Base-by-base conservation (phyloP, 1,140 invertebrate species). In the Drosophila quadrilineata region DNA sequence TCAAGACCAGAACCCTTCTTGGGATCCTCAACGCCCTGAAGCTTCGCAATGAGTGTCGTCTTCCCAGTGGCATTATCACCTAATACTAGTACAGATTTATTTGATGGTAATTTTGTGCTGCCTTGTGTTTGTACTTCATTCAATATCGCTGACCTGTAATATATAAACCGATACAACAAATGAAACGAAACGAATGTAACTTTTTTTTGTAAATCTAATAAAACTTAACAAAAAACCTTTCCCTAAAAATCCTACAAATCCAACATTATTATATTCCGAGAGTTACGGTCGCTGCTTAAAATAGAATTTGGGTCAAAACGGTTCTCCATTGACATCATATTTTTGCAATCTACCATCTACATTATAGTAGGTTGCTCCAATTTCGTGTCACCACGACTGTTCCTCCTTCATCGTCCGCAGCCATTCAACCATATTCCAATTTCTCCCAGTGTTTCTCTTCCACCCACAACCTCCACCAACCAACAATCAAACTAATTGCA, bases 1-100 rank as follows among this genome's bases (percentile, higher is more conserved):
- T 99, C 98, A 62, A 99, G 91, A 4, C 98, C 98, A 35, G 97
- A 97, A 31, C 98, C 98, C 91, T 99, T 99, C 90, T 97, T 99
- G 2, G 97, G 97, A 91, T 98, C 96, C 86, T 99, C 97, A 40
- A 97, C 95, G 52, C 97, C 96, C 92, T 97, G 96, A 60, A 97
- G 91, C 91, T 97, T 97, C 2, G 97, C 97, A 87, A 99, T 95
- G 59, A 99, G 92, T 46, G 98, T 99, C 19, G 98, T 99, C 92
- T 99, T 99, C 9, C 98, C 98, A 79, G 95, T 96, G 91, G 98
- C 96, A 92, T 97, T 97, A 89, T 99, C 97, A 79, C 98, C 97
- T 91, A 98, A 91, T 66, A 98, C 96, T 89, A 98, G 91, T 69
- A 98, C 93, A 91, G 96, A 96, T 93, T 98, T 98, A 88, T 95